phyloP scores from a whole-genome alignment of 2,888 invertebrate genomes.

The Apamea crenata region DNA sequence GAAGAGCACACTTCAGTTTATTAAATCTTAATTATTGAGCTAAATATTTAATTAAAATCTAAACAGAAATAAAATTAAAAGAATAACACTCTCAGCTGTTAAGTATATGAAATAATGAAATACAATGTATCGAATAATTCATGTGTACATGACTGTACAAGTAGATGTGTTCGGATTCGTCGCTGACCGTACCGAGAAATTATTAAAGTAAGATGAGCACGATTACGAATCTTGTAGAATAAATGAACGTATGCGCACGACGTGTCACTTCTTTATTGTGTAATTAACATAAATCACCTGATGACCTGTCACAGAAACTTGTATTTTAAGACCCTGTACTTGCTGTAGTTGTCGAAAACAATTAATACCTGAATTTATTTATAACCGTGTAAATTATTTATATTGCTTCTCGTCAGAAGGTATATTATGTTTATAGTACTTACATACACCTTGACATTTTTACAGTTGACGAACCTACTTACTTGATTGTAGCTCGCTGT shows the following conservation, averaged over 20 bases:
- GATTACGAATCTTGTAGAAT: not conserved
- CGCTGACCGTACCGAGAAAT: not conserved
- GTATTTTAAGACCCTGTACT: not conserved
- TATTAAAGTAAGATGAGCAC: not conserved
- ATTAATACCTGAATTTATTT: slow-evolving; percentile 11
- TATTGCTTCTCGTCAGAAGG: not conserved
- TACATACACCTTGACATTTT: slow-evolving; percentile 35
- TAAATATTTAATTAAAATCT: not conserved
- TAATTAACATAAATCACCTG: slow-evolving; percentile 19
- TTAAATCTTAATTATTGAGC: too few relatives aligned
- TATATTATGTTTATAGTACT: slow-evolving; percentile 13
- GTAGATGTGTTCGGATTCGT: not conserved
- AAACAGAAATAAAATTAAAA: not conserved
- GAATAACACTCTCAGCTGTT: not conserved
- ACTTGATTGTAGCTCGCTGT: slow-evolving; percentile 5
- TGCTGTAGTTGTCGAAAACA: not conserved
- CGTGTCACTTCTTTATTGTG: slow-evolving; percentile 28
- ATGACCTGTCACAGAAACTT: slow-evolving; percentile 13
- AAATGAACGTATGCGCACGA: not conserved
- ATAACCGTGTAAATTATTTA: slow-evolving; percentile 1
- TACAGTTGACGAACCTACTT: not conserved
- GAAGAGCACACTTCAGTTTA: too few relatives aligned
- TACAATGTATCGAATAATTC: not conserved
- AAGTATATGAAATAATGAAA: not conserved
- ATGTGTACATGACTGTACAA: not conserved